A percentile compares a stretch with the other conserved stretches of the same genome.
phyloP scores from a whole-genome alignment of 2,888 invertebrate genomes.

The Hymenopus coronatus region DNA sequence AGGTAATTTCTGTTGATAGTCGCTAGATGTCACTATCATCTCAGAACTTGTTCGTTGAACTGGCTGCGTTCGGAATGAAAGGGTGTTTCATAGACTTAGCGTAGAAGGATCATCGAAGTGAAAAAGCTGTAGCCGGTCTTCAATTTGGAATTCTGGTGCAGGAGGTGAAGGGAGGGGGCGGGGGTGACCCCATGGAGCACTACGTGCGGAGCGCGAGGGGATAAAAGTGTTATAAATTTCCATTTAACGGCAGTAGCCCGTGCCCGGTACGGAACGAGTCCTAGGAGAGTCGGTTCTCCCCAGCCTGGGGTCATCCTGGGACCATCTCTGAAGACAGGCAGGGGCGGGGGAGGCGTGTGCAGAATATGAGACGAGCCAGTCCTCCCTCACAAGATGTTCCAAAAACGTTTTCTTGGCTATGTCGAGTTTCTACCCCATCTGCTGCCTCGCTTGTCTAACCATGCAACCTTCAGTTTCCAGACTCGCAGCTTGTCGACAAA shows the following conservation, averaged over 20 bases:
- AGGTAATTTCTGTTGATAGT: too few species aligned
- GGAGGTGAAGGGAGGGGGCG: neutral
- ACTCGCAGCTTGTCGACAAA: too few species aligned
- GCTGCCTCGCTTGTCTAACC: too few species aligned
- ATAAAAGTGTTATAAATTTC: constrained; percentile 21
- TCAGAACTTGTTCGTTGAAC: neutral
- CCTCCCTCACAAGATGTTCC: neutral
- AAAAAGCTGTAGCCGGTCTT: neutral
- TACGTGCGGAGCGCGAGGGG: neutral
- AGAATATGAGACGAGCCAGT: constrained; percentile 1
- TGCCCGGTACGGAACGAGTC: constrained; percentile 10
- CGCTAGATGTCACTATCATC: too few species aligned
- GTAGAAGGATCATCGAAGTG: neutral
- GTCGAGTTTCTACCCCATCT: neutral
- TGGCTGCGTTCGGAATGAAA: neutral
- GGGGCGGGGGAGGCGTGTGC: constrained; percentile 4
- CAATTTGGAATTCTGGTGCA: neutral
- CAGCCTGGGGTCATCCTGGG: constrained; percentile 9
- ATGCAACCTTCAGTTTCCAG: too few species aligned
- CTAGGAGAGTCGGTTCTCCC: neutral
- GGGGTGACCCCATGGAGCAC: neutral
- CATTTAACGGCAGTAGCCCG: constrained; percentile 12
- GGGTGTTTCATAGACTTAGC: neutral
- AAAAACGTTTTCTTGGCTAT: neutral
- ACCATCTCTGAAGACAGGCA: constrained; percentile 8